These are phyloP conservation scores for Danio jaintianensis DNA, from an alignment of 2,797 vertebrate species.

Conservation along the genomic window DNA sequence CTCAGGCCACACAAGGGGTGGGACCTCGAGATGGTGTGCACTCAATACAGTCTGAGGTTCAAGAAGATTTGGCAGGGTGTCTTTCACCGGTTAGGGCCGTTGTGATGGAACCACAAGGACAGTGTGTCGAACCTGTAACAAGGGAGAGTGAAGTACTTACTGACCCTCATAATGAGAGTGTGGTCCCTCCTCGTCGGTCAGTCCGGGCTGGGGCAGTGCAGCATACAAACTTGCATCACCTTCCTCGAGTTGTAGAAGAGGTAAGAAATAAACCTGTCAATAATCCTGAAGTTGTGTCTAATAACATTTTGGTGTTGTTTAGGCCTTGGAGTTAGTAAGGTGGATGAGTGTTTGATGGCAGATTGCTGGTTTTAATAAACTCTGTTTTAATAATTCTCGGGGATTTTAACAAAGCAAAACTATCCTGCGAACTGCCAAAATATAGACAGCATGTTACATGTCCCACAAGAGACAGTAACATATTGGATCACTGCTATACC, in stretches of 20 bases:
- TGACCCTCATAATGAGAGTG: background rate
- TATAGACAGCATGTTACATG: too few species aligned
- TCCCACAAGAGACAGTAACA: too few species aligned
- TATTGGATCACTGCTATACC: too few species aligned
- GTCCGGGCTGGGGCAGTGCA: background rate
- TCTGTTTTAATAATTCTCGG: too few species aligned
- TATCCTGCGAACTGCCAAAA: too few species aligned
- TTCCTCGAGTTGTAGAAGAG: background rate
- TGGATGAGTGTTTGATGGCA: background rate
- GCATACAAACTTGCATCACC: background rate
- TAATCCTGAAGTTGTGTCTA: background rate
- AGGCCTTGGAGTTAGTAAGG: background rate
- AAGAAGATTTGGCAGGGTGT: background rate
- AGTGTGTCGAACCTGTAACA: background rate
- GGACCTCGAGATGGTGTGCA: background rate
- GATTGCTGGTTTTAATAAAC: too few species aligned
- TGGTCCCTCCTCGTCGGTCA: background rate
- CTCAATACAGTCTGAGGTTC: background rate
- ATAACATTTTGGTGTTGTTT: background rate
- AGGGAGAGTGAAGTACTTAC: background rate
- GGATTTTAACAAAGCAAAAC: too few species aligned
- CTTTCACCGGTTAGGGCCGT: background rate
- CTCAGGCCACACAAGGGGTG: background rate
- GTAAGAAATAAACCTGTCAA: background rate
- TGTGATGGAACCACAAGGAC: background rate